Evolutionary conservation across 2,797 vertebrate genomes (phyloP).

Genomic region (Halcyon leucocephala): DNA sequence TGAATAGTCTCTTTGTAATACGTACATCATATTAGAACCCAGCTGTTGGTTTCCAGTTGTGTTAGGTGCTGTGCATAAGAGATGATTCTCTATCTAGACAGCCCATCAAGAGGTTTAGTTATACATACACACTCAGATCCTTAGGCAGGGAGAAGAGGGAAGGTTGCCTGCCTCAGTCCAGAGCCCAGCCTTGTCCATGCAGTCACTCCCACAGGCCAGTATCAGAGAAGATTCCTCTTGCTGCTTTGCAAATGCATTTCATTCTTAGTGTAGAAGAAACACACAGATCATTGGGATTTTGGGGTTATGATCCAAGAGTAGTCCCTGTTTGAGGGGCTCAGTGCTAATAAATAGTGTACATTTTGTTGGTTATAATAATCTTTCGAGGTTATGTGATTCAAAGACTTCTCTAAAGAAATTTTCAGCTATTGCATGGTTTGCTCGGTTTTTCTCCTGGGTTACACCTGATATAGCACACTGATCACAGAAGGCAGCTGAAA

Average conservation of each 20-base stretch:
- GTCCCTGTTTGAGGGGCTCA: background rate
- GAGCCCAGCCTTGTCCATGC: background rate
- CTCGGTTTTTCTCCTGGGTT: background rate
- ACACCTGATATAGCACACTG: background rate
- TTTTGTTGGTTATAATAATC: background rate
- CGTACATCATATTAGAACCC: background rate
- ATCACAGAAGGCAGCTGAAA: slow-evolving; percentile 7
- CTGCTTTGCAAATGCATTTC: background rate
- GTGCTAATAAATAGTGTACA: background rate
- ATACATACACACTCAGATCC: background rate
- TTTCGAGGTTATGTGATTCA: background rate
- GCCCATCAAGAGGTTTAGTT: background rate
- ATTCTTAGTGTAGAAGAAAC: background rate
- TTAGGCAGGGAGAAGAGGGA: background rate
- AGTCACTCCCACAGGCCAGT: background rate
- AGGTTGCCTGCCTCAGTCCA: background rate
- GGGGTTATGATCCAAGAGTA: background rate
- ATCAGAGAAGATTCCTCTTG: background rate
- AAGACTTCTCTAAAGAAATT: background rate
- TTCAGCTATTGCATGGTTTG: background rate
- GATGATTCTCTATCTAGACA: background rate
- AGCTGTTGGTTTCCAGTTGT: background rate
- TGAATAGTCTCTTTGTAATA: background rate
- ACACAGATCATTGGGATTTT: background rate
- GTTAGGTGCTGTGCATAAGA: background rate